A percentile compares a stretch with the other conserved stretches of the same genome.
These are phyloP conservation scores for Crotophaga sulcirostris DNA, from an alignment of 2,113 vertebrate genomes.

Conservation along the genomic window DNA sequence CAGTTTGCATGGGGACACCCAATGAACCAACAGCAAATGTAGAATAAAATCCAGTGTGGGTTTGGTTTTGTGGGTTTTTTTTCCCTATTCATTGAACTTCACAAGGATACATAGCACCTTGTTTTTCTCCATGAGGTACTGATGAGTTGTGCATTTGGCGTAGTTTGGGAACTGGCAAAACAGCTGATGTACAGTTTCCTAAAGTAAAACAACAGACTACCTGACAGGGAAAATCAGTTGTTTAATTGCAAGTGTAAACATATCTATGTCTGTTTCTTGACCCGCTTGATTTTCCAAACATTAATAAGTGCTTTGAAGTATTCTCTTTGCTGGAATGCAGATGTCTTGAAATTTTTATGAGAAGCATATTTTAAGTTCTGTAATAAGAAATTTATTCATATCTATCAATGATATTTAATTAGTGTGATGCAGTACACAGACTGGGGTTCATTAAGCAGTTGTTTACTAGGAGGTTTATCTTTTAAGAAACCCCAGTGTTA, in stretches of 20 bases:
- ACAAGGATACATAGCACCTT: background rate
- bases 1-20: background rate
- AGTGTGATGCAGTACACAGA: background rate
- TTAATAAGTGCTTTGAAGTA: slow-evolving; percentile 5
- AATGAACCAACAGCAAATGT: background rate
- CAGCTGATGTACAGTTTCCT: background rate
- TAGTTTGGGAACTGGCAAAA: background rate
- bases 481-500: background rate
- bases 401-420: background rate
- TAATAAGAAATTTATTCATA: background rate
- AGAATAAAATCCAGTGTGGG: background rate
- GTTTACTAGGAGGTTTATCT: slow-evolving; percentile 24
- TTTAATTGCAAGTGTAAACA: background rate
- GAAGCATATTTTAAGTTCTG: background rate
- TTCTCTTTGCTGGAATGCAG: background rate
- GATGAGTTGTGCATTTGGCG: background rate
- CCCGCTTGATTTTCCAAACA: slow-evolving; percentile 14
- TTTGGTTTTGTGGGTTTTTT: background rate
- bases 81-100: background rate
- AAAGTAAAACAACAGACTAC: background rate
- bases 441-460: background rate
- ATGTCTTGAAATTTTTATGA: slow-evolving; percentile 41
- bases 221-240: background rate
- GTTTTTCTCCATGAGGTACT: background rate
- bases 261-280: background rate